Percentiles rank a stretch among this genome's conserved stretches.
These are phyloP conservation scores for Bergia puertoricense DNA, from an alignment of 92 coral and sea anemone species.

Conservation along the genomic window DNA sequence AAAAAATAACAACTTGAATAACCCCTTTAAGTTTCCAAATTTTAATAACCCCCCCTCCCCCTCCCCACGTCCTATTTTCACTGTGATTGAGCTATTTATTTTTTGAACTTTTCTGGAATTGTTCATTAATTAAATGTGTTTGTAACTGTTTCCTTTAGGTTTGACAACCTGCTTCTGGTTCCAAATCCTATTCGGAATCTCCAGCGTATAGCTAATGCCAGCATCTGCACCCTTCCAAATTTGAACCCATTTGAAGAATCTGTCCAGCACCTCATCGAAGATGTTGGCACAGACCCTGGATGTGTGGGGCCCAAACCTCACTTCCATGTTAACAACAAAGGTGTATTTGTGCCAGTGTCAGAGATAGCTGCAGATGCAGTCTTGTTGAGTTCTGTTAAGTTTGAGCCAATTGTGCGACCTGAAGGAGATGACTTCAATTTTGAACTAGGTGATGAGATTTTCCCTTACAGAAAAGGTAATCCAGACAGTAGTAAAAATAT, in stretches of 20 bases:
- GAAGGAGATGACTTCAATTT: slow-evolving; percentile 59
- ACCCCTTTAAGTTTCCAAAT: too few relatives aligned
- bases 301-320: slow-evolving; percentile 59
- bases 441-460: slow-evolving; percentile 54
- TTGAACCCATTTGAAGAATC: slow-evolving; percentile 72
- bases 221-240: slow-evolving; percentile 64
- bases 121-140: not conserved
- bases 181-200: slow-evolving; percentile 59
- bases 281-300: slow-evolving; percentile 57
- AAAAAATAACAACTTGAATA: too few relatives aligned
- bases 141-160: slow-evolving; percentile 33
- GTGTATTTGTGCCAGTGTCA: slow-evolving; percentile 45
- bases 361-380: slow-evolving; percentile 44
- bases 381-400: slow-evolving; percentile 53
- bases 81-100: too few relatives aligned
- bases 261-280: slow-evolving; percentile 56
- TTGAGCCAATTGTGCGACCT: slow-evolving; percentile 57
- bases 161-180: slow-evolving; percentile 57
- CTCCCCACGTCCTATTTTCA: too few relatives aligned
- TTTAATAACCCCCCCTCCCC: too few relatives aligned
- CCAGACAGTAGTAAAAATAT: slow-evolving; percentile 37
- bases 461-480: slow-evolving; percentile 47
- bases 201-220: slow-evolving; percentile 51
- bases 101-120: too few relatives aligned
- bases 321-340: slow-evolving; percentile 46